Percentiles rank a stretch among this genome's conserved stretches.
These are phyloP conservation scores for Synaphobranchus kaupii DNA, from an alignment of 2,797 vertebrate species.

Conservation along the genomic window DNA sequence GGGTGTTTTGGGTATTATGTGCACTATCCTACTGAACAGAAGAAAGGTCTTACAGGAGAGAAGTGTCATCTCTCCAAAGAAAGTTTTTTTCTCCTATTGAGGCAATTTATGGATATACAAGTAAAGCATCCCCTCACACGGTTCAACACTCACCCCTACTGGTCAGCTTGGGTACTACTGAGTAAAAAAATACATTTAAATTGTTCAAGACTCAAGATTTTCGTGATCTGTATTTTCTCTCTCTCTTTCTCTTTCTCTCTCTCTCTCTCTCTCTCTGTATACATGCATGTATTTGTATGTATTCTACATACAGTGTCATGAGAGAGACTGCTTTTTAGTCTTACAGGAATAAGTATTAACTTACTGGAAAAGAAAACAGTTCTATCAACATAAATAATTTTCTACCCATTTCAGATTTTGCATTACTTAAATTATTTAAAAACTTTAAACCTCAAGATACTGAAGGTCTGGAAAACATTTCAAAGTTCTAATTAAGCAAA, in stretches of 20 bases:
- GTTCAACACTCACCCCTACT: conserved; percentile 59
- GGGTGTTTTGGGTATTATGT: conserved; percentile 40
- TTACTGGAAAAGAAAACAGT: neutral
- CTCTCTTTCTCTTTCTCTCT: neutral
- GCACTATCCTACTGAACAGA: conserved; percentile 36
- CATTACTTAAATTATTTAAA: neutral
- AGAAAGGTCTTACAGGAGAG: conserved; percentile 2
- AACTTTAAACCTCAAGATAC: neutral
- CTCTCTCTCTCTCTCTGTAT: neutral
- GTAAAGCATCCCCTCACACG: neutral
- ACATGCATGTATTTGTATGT: neutral
- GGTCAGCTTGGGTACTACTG: conserved; percentile 26
- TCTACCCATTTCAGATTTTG: neutral
- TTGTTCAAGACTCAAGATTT: neutral
- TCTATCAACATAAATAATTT: neutral
- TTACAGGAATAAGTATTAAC: neutral
- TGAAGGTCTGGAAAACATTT: neutral
- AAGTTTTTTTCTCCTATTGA: neutral
- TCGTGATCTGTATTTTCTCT: neutral
- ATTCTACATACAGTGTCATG: neutral
- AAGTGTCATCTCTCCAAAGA: conserved; percentile 18
- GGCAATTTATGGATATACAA: neutral
- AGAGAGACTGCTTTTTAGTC: neutral
- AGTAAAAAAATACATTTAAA: neutral
- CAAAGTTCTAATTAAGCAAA: neutral